Base-by-base conservation (phyloP, 2,797 vertebrate species). In the Rhinoraja longicauda region DNA sequence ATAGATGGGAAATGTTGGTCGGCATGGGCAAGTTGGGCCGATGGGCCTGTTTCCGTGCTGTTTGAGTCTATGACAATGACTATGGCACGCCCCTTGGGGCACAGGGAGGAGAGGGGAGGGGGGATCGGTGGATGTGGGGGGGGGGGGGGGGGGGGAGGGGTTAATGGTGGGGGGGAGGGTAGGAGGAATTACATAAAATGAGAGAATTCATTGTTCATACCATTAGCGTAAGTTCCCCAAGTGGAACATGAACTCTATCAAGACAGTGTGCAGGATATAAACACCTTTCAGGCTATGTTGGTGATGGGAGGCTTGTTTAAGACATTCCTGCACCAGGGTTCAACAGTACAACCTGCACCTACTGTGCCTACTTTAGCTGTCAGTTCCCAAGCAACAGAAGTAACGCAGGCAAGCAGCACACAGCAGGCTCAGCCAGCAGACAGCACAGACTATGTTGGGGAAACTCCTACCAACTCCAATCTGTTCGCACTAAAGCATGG, bases 401-500 rank as follows among this genome's bases (percentile, higher is more conserved):
- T 88, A 36, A 67, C 62, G 62, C 62, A 67, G 84, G 32, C 59
- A 62, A 70, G 82, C n/a, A 86, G 32, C 57, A 62, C 59, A 6
- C 57, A 62, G 62, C 59, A 67, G 62, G 62, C 64, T 15, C 59
- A 67, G 62, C 62, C 64, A 32, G 62, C 84, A 59, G 84, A 67
- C 84, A 64, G 62, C 15, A 88, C 17, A 15, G 13, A 64, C 62
- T 67, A 36, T 88, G 84, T 88, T 88, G 64, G 84, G 84, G 84
- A 88, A 88, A 67, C 84, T 67, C 84, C 59, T 88, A 62, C 84
- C 84, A 67, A 62, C 84, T 67, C 84, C 84, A 88, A 88, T 88
- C 84, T 88, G 84, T 88, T 88, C 84, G 88, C n/a, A 67, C 62
- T 88, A 36, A 88, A 88, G 62, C 62, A 88, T 67, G 84, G 84